phyloP scores from a whole-genome alignment of 30 jellyfish, hydroid and myxozoan species.

The Sanderia malayensis region DNA sequence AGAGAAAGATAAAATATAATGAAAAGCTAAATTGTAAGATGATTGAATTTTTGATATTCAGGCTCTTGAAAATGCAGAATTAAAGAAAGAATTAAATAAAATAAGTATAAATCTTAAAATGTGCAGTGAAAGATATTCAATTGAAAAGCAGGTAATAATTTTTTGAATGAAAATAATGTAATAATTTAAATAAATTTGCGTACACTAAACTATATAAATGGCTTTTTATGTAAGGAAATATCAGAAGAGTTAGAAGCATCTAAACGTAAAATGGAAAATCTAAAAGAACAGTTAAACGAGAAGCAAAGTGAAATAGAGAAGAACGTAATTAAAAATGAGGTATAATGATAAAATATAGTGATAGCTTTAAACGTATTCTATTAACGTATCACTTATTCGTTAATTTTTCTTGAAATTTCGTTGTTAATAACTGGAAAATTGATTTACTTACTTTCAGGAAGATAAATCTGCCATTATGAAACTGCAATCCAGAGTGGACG shows the following conservation, averaged over 20 bases:
- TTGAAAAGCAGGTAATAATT: constrained; percentile 20
- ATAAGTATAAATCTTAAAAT: constrained; percentile 13
- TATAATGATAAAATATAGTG: no score
- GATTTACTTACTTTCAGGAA: constrained; percentile 71
- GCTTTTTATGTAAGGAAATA: constrained; percentile 23
- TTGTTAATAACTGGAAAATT: no score
- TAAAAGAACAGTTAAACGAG: constrained; percentile 20
- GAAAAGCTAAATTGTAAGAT: no score
- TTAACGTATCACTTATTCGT: no score
- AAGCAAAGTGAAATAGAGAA: constrained; percentile 12
- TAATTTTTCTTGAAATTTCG: no score
- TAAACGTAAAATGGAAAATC: constrained; percentile 5
- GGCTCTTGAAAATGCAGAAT: constrained; percentile 42
- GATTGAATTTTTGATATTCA: not conserved
- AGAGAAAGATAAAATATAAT: no score
- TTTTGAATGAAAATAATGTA: no score
- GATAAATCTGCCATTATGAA: constrained; percentile 59
- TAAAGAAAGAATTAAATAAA: constrained; percentile 23
- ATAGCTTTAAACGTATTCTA: no score
- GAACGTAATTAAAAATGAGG: constrained; percentile 34
- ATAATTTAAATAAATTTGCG: no score
- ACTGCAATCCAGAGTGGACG: constrained; percentile 82
- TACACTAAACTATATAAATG: not conserved
- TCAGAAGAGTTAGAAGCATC: constrained; percentile 4
- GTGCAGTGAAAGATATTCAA: constrained; percentile 9